Percentiles rank a stretch among this genome's conserved stretches.
Evolutionary conservation across 1,140 invertebrate genomes (phyloP).

Genomic region (Ridgeia piscesae): DNA sequence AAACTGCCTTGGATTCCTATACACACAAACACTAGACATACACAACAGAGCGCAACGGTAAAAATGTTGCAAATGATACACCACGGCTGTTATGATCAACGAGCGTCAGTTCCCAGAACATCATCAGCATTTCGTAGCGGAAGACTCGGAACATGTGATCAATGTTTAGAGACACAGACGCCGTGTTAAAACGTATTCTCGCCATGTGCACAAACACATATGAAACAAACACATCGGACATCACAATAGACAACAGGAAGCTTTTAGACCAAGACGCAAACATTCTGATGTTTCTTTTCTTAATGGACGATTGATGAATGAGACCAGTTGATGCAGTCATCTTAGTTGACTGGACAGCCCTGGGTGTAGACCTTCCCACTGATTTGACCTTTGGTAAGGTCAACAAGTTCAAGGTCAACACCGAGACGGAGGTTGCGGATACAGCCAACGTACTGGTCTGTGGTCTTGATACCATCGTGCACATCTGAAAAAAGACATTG

Average conservation of each 20-base stretch:
- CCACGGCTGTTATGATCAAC: background rate
- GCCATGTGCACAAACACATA: too few species aligned
- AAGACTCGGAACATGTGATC: background rate
- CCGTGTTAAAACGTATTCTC: background rate
- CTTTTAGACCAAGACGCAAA: background rate
- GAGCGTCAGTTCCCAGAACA: background rate
- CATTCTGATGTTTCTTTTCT: background rate
- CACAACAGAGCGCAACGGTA: background rate
- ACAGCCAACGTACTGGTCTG: constrained; percentile 78
- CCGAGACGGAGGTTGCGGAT: constrained; percentile 61
- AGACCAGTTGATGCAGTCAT: background rate
- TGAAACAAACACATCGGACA: background rate
- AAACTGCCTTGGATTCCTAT: background rate
- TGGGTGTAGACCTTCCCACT: constrained; percentile 39
- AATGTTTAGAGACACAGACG: background rate
- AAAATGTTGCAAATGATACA: background rate
- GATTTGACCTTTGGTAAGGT: constrained; percentile 35
- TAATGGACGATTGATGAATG: background rate
- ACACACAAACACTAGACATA: background rate
- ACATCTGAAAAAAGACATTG: constrained; percentile 35
- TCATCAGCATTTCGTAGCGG: background rate
- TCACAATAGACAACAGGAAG: background rate
- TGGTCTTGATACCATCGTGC: constrained; percentile 63
- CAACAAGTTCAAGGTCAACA: constrained; percentile 31
- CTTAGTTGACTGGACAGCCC: constrained; percentile 39